Evolutionary conservation across 2,113 vertebrate species (phyloP), one percentile per base, ranked within the genome.

Genomic region (Halichoerus grypus): DNA sequence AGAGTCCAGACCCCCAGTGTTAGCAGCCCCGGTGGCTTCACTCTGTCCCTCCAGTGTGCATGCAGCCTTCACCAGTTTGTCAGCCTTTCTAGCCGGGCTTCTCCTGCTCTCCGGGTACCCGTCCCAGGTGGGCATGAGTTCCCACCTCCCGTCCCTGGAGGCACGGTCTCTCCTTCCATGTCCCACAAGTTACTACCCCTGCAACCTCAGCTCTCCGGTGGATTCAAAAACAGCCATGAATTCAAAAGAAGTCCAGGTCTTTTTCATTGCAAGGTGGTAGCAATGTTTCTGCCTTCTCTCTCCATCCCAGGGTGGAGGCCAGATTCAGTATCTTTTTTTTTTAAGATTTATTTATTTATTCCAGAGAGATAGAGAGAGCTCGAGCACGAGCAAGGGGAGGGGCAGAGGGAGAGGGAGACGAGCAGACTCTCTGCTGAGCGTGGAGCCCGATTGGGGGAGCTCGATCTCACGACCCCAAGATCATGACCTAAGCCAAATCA

Each of bases 31-130:
- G 0, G 19, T 9, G 13, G 4, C 28, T 13, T 39, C 77, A 18
- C 65, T 42, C 36, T 0, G 1, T 3, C 14, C 26, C 39, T 6
- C 5, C 2, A 15, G 65, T 3, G 65, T 4, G 6, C 12, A 9
- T 0, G 31, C 49, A 26, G 51, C 10, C 42, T 39, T 46, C 57
- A 2, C 3, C 33, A 7, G 11, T 33, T 6, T 33, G 15, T 0
- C 53, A n/a, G 16, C 7, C 31, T 3, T 19, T 39, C 81, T 0
- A 2, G 7, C n/a, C 21, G 4, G 49, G 9, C 7, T 8, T 8
- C 39, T 26, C 12, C 7, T 7, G 10, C 18, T 13, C 22, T 0
- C 0, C 1, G 9, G 0, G 36, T 1, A 21, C 21, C 57, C 1
- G 7, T 1, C 6, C 11, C 22, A 1, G 12, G 7, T 28, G 36